Base-by-base conservation (phyloP, 2,888 invertebrate species). In the Amorpha juglandis region DNA sequence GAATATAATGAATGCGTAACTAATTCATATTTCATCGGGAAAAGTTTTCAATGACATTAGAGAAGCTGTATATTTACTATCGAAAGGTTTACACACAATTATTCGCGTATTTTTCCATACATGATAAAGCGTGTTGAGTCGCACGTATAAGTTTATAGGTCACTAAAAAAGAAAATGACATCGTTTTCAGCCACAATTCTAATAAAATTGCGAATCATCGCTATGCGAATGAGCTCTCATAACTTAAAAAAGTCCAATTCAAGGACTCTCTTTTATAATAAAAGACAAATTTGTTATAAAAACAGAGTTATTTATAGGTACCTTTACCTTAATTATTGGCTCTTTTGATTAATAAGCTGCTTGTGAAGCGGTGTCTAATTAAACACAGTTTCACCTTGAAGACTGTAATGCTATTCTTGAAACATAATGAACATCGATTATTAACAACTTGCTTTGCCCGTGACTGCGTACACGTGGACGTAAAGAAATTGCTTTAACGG, bases 271-370 rank as follows among this genome's bases (percentile, higher is more conserved):
- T 7, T 38, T 38, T 38, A 9, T 38, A 38, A 38, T 6, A 7
- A 38, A 38, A 38, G 3, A 35, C 35, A 35, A 6, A 3, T 35
- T 7, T 38, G 9, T 1, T 38, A 6, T 9, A 9, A 6, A 38
- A 38, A 38, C 4, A 3, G 27, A 6, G 38, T 38, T 38, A 9
- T 38, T 38, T 38, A 66, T 52, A 64, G 69, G 48, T 7, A 6
- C 70, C 8, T 63, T 51, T 65, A 73, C 76, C 78, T 67, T 69
- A 71, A 76, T 71, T 74, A 78, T 77, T 66, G 70, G 73, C 69
- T 71, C 73, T 77, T 81, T 82, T 81, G 80, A 78, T 72, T 78
- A 70, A 75, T 69, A 73, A 78, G 76, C 77, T 68, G 73, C 79
- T 73, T 71, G 73, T 64, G 51, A 63, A 70, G 68, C 65, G 68